phyloP scores from a whole-genome alignment of 2,113 vertebrate species.

The Mesembrinibis cayennensis region DNA sequence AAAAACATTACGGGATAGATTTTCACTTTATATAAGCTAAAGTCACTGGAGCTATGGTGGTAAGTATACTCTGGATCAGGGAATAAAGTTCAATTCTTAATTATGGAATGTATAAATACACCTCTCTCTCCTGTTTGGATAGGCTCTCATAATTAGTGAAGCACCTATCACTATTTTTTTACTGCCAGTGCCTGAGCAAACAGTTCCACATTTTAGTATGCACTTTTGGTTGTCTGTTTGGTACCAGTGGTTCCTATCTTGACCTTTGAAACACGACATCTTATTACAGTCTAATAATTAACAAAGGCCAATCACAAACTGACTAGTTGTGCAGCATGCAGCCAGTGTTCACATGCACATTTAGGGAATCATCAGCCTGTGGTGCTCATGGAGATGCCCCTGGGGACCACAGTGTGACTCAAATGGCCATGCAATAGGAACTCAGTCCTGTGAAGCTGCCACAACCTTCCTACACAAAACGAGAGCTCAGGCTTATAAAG shows the following conservation, averaged over 20 bases:
- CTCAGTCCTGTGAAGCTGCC: not conserved
- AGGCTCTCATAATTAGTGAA: not conserved
- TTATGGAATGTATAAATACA: not conserved
- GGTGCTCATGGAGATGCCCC: not conserved
- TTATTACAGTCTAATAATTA: conserved; percentile 2
- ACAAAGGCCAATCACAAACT: not conserved
- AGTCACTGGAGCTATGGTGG: not conserved
- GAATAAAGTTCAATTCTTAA: not conserved
- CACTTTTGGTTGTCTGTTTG: not conserved
- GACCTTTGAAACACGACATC: not conserved
- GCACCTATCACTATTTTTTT: not conserved
- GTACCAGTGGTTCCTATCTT: not conserved
- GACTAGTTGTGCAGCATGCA: not conserved
- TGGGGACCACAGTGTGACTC: not conserved
- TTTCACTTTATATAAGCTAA: not conserved
- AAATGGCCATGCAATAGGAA: not conserved
- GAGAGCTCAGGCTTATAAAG: not conserved
- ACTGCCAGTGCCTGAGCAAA: not conserved
- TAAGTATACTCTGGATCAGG: not conserved
- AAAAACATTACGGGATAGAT: not conserved
- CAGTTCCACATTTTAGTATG: not conserved
- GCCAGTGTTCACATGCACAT: not conserved
- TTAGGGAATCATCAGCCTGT: not conserved
- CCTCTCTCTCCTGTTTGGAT: not conserved
- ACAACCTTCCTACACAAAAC: not conserved